Evolutionary conservation across 1,140 invertebrate genomes (phyloP).

Genomic region (Papilio dardanus): DNA sequence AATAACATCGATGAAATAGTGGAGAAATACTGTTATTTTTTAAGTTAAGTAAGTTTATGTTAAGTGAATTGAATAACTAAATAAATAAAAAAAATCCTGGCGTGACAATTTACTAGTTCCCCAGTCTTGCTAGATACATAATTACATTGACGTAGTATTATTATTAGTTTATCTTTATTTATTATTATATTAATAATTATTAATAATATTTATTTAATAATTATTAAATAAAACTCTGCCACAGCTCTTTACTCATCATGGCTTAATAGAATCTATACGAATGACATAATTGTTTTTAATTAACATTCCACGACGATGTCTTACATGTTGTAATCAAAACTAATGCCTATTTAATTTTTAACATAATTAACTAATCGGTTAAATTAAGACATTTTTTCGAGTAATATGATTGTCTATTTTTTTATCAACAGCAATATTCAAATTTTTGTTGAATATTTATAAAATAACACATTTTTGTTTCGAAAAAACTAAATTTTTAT

Average conservation of each 20-base stretch:
- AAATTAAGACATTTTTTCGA: neutral
- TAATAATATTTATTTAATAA: neutral
- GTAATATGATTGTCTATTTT: constrained; percentile 13
- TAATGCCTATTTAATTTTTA: constrained; percentile 33
- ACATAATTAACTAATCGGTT: constrained; percentile 3
- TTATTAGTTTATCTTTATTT: too few relatives aligned
- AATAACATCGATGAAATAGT: too few relatives aligned
- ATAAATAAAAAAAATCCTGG: neutral
- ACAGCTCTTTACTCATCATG: constrained; percentile 64
- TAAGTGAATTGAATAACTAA: too few relatives aligned
- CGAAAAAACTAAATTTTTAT: too few relatives aligned
- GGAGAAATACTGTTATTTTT: too few relatives aligned
- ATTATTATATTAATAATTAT: neutral
- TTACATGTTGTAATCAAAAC: constrained; percentile 7
- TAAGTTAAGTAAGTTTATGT: too few relatives aligned
- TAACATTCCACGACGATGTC: constrained; percentile 23
- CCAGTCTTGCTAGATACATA: too few relatives aligned
- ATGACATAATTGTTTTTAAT: constrained; percentile 37
- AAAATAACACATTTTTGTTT: too few relatives aligned
- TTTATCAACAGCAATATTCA: too few relatives aligned
- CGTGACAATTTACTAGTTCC: neutral
- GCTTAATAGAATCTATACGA: constrained; percentile 72
- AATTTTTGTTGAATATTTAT: too few relatives aligned
- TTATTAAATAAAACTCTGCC: constrained; percentile 47
- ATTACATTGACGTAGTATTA: too few relatives aligned